Percentiles rank a stretch among this genome's conserved stretches.
Conservation (phyloP, 2,888 invertebrate genomes). For the Elysia crispata region DNA sequence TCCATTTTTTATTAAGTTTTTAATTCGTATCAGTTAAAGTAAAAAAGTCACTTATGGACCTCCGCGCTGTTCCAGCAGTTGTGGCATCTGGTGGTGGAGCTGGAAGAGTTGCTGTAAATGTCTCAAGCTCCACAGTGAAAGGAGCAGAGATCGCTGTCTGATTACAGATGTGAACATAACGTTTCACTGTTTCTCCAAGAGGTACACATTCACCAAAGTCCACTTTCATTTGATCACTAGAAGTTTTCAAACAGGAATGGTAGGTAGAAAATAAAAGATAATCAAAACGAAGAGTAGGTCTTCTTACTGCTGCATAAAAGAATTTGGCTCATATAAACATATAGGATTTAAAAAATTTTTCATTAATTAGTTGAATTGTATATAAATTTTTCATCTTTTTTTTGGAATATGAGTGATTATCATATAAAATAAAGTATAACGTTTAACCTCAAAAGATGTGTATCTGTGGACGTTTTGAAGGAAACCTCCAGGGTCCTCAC, state of each 20-base stretch:
- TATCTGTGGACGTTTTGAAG: slow-evolving; percentile 64
- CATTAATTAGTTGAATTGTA: no score
- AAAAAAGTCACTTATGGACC: slow-evolving; percentile 15
- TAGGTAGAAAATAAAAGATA: no score
- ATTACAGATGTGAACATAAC: slow-evolving; percentile 71
- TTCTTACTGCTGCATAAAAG: no score
- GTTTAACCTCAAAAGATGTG: slow-evolving; percentile 49
- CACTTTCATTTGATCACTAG: slow-evolving; percentile 52
- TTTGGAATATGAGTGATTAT: no score
- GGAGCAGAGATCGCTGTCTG: slow-evolving; percentile 71
- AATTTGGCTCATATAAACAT: no score
- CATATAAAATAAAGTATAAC: background rate
- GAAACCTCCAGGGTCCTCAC: slow-evolving; percentile 70
- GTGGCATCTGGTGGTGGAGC: slow-evolving; percentile 64
- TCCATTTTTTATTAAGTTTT: no score
- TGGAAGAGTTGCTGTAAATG: slow-evolving; percentile 66
- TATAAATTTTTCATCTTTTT: no score
- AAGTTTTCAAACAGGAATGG: no score
- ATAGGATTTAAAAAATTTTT: no score
- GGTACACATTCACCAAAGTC: slow-evolving; percentile 68
- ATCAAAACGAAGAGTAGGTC: no score
- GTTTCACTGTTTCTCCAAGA: slow-evolving; percentile 60
- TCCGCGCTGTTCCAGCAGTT: slow-evolving; percentile 19
- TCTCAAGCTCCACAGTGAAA: slow-evolving; percentile 63
- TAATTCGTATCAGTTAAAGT: no score